These are phyloP conservation scores for Centropyge bicolor DNA, from an alignment of 2,797 vertebrate species.

Conservation along the genomic window DNA sequence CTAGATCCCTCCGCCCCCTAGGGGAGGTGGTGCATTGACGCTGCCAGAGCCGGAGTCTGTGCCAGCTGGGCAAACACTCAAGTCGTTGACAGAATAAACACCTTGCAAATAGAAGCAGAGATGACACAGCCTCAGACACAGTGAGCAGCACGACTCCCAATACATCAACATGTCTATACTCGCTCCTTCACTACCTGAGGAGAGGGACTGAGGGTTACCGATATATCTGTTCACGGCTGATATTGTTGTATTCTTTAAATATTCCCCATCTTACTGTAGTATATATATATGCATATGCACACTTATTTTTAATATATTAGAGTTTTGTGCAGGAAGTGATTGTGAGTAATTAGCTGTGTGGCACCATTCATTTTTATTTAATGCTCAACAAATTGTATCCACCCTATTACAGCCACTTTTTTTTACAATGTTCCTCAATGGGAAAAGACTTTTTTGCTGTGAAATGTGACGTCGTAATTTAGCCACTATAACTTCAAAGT, in stretches of 20 bases:
- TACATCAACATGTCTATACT: slow-evolving; percentile 49
- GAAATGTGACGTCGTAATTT: no score
- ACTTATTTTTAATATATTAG: not conserved
- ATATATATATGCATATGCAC: not conserved
- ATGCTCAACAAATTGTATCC: no score
- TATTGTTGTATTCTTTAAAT: not conserved
- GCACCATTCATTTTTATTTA: no score
- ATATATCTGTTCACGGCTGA: not conserved
- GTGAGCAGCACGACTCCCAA: slow-evolving; percentile 41
- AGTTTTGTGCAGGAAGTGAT: not conserved
- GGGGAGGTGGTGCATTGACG: slow-evolving; percentile 69
- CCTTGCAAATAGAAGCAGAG: slow-evolving; percentile 77
- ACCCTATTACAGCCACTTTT: no score
- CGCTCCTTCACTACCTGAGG: not conserved
- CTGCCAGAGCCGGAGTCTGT: slow-evolving; percentile 63
- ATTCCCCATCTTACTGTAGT: not conserved
- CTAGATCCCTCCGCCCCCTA: slow-evolving; percentile 47
- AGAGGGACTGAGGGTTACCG: not conserved
- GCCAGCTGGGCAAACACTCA: slow-evolving; percentile 85
- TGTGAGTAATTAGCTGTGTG: no score
- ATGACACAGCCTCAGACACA: slow-evolving; percentile 67
- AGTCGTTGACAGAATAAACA: slow-evolving; percentile 84
- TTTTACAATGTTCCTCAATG: no score
- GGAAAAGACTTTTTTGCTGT: no score
- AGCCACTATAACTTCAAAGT: no score